Percentiles rank a stretch among this genome's conserved stretches.
These are phyloP conservation scores for Drosophila nigritarsus DNA, from an alignment of 2,888 invertebrate genomes.

Conservation along the genomic window DNA sequence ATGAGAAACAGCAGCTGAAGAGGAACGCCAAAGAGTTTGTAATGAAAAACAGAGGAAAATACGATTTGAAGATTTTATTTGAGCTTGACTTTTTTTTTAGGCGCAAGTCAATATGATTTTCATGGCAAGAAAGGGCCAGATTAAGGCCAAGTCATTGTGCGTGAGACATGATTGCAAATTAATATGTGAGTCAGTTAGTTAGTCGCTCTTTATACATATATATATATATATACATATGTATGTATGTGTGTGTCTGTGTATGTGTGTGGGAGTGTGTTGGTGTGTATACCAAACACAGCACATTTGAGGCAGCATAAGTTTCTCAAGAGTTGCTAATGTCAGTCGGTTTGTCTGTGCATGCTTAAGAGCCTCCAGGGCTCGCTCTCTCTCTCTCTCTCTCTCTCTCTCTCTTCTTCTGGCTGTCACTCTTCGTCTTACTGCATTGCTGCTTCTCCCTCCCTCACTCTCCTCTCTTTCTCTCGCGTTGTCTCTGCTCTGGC, in stretches of 20 bases:
- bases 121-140: not conserved
- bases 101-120: constrained; percentile 28
- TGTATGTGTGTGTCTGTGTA: not conserved
- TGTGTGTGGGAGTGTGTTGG: not conserved
- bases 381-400: constrained; percentile 29
- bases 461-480: not conserved
- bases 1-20: not conserved
- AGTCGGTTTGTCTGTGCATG: constrained; percentile 67
- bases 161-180: constrained; percentile 21
- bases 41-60: constrained; percentile 39
- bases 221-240: not conserved
- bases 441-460: not conserved
- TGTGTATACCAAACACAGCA: constrained; percentile 36
- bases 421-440: not conserved
- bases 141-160: constrained; percentile 39
- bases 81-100: constrained; percentile 21
- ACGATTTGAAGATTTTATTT: constrained; percentile 51
- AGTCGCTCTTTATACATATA: not conserved
- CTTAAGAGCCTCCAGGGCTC: constrained; percentile 64
- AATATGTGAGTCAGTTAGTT: constrained; percentile 23
- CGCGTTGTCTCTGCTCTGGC: not conserved
- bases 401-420: not conserved
- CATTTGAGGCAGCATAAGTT: constrained; percentile 67
- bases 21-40: constrained; percentile 15
- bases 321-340: constrained; percentile 75